Conservation (phyloP, 2,888 invertebrate genomes). For the Apamea crenata region DNA sequence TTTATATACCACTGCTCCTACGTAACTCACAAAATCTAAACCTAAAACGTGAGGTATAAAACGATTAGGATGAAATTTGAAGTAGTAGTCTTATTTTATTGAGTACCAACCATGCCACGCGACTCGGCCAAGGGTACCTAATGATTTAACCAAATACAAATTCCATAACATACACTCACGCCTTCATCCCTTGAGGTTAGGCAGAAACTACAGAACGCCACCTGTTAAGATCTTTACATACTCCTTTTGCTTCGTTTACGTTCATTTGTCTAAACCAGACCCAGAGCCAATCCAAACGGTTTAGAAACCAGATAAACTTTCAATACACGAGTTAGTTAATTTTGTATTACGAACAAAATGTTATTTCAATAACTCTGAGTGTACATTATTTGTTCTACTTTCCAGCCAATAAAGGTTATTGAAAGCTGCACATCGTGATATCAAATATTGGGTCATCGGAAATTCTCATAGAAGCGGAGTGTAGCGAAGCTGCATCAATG, state of each 20-base stretch:
- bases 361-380: neutral
- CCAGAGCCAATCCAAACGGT: neutral
- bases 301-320: neutral
- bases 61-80: neutral
- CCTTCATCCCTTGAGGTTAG: neutral
- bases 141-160: neutral
- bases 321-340: neutral
- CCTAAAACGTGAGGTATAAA: neutral
- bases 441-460: conserved; percentile 51
- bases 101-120: neutral
- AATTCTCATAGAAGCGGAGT: conserved; percentile 23
- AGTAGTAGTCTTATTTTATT: neutral
- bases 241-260: neutral
- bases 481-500: conserved; percentile 32
- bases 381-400: conserved; percentile 25
- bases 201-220: neutral
- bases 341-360: neutral
- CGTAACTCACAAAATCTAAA: neutral
- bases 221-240: neutral
- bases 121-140: too few species aligned
- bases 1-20: neutral
- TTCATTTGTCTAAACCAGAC: neutral
- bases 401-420: conserved; percentile 25
- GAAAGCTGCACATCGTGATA: conserved; percentile 34
- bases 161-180: neutral